Percentiles rank a stretch among this genome's conserved stretches.
Evolutionary conservation across 37 sponge, comb jelly and placozoan species (phyloP).

Genomic region (Spongilla lacustris): DNA sequence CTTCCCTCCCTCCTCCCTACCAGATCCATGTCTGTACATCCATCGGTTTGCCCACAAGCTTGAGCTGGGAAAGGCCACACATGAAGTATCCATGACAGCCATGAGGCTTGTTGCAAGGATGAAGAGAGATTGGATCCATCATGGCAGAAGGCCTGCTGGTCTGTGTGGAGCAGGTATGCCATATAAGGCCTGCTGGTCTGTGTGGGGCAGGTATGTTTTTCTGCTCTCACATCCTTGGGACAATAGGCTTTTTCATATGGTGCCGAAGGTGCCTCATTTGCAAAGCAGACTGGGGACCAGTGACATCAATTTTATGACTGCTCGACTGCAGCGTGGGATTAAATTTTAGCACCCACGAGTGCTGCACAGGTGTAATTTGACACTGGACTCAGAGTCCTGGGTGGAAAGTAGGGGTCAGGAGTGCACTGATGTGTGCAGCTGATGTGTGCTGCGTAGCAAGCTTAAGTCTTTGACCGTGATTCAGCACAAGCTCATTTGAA

Average conservation of each 20-base stretch:
- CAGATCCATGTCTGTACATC: constrained; percentile 97
- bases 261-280: not conserved
- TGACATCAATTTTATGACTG: too few species aligned
- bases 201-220: too few species aligned
- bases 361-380: not conserved
- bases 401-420: not conserved
- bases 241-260: too few species aligned
- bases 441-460: too few species aligned
- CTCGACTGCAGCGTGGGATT: too few species aligned
- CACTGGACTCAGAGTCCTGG: not conserved
- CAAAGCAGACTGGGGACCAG: too few species aligned
- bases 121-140: constrained; percentile 98
- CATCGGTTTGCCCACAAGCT: constrained; percentile 97
- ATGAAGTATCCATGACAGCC: constrained; percentile 93
- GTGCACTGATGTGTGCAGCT: too few species aligned
- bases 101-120: constrained; percentile 93
- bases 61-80: constrained; percentile 90
- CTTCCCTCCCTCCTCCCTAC: not conserved
- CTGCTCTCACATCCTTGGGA: too few species aligned
- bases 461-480: too few species aligned
- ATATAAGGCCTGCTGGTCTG: too few species aligned
- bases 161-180: constrained; percentile 97
- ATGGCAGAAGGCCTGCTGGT: constrained; percentile 95
- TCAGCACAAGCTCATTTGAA: too few species aligned
- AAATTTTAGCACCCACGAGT: too few species aligned